Evolutionary conservation across 2,113 vertebrate species (phyloP).

Genomic region (Danionella cerebrum): DNA sequence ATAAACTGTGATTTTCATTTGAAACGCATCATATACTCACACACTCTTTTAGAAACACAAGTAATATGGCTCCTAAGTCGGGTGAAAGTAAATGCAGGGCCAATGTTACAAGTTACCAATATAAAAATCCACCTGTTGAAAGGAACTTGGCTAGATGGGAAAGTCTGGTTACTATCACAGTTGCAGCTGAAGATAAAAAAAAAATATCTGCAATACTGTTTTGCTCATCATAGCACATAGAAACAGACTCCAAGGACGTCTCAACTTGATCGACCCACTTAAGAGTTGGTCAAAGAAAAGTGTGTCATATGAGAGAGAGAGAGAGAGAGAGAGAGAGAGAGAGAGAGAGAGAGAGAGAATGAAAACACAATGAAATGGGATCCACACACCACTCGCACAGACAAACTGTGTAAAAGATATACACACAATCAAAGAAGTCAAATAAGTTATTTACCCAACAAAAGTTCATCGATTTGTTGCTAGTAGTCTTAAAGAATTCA

Average conservation of each 20-base stretch:
- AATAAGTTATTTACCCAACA: too few relatives aligned
- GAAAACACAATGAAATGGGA: neutral
- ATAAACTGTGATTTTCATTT: too few relatives aligned
- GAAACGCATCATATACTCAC: too few relatives aligned
- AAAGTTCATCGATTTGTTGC: too few relatives aligned
- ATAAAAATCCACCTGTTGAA: neutral
- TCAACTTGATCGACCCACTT: conserved; percentile 45
- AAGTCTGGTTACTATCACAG: neutral
- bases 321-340: neutral
- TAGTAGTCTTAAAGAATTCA: too few relatives aligned
- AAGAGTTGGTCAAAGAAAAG: conserved; percentile 40
- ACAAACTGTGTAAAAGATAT: too few relatives aligned
- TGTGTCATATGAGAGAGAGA: conserved; percentile 34
- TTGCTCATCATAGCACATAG: conserved; percentile 21
- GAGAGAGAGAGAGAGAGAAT: conserved; percentile 22
- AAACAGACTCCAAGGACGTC: conserved; percentile 24
- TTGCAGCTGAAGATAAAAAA: neutral
- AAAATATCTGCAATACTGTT: conserved; percentile 2
- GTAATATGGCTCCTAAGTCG: too few relatives aligned
- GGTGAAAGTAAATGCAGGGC: too few relatives aligned
- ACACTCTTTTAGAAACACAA: too few relatives aligned
- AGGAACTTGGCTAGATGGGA: neutral
- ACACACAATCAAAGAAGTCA: too few relatives aligned
- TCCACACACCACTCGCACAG: neutral
- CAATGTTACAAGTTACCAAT: too few relatives aligned